A percentile compares a stretch with the other conserved stretches of the same genome.
Conservation (phyloP, 1,140 invertebrate species). For the Sarcophaga peregrina region DNA sequence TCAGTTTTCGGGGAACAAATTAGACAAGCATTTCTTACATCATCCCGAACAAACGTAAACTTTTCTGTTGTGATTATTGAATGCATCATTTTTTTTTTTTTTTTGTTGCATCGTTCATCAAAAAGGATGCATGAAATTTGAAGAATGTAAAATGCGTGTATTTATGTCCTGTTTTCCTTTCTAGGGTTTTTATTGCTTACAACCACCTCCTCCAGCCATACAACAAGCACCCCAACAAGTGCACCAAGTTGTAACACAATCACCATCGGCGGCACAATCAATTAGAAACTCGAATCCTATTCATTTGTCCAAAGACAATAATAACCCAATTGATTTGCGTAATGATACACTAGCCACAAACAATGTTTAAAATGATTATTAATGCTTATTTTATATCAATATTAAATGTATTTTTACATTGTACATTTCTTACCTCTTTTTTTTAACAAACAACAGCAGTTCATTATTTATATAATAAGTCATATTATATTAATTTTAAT, state of each 20-base stretch:
- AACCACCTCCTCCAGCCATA: neutral
- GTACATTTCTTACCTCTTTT: neutral
- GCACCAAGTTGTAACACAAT: neutral
- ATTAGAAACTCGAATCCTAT: neutral
- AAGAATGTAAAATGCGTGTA: too few relatives aligned
- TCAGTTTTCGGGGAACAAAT: too few relatives aligned
- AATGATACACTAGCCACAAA: neutral
- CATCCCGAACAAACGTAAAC: too few relatives aligned
- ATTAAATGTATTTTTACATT: neutral
- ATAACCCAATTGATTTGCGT: neutral
- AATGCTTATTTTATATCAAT: neutral
- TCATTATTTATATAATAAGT: neutral
- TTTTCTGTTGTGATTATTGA: too few relatives aligned
- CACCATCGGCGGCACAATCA: neutral
- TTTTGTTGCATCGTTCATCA: too few relatives aligned
- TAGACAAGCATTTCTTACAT: too few relatives aligned
- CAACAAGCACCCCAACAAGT: conserved; percentile 18
- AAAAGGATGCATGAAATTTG: too few relatives aligned
- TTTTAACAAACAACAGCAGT: neutral
- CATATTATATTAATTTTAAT: conserved; percentile 14
- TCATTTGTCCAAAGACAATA: neutral
- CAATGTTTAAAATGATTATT: neutral
- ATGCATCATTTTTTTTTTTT: too few relatives aligned
- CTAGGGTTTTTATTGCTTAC: conserved; percentile 29
- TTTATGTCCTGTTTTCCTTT: neutral